These are phyloP conservation scores for Cairina moschata DNA, from an alignment of 2,113 vertebrate species.

Conservation along the genomic window DNA sequence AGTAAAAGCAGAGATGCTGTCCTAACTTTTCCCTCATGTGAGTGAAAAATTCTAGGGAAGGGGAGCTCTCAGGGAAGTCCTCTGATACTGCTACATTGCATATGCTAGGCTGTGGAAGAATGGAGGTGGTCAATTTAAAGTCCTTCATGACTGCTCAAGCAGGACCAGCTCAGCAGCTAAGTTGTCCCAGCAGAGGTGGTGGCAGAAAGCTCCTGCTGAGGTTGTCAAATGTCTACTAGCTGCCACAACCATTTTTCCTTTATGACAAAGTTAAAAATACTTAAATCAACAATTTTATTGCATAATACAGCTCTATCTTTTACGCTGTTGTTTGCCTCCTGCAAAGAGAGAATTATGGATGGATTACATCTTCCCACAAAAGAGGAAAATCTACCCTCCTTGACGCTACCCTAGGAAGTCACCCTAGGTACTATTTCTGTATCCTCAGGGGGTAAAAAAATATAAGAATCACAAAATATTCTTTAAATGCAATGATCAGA, in stretches of 20 bases:
- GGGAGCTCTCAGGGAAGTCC: not conserved
- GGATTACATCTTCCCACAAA: not conserved
- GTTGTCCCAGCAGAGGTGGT: not conserved
- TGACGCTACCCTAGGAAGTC: not conserved
- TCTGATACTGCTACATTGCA: not conserved
- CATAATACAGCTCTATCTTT: not conserved
- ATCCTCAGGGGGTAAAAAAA: not conserved
- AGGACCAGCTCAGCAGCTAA: not conserved
- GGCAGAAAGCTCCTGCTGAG: not conserved
- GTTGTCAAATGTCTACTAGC: not conserved
- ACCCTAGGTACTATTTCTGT: not conserved
- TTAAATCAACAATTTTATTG: not conserved
- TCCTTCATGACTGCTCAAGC: not conserved
- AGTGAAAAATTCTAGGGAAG: not conserved
- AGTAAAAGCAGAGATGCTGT: not conserved
- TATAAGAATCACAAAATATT: not conserved
- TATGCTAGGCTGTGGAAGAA: not conserved
- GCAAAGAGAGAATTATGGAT: not conserved
- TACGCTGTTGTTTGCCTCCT: not conserved
- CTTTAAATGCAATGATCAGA: not conserved
- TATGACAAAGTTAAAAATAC: not conserved
- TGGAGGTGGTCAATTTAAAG: not conserved
- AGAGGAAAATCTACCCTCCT: not conserved
- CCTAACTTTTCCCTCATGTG: not conserved
- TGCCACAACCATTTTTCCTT: not conserved